Evolutionary conservation across 2,113 vertebrate genomes (phyloP), one percentile per base, ranked within the genome.

Genomic region (Oncorhynchus kisutch): DNA sequence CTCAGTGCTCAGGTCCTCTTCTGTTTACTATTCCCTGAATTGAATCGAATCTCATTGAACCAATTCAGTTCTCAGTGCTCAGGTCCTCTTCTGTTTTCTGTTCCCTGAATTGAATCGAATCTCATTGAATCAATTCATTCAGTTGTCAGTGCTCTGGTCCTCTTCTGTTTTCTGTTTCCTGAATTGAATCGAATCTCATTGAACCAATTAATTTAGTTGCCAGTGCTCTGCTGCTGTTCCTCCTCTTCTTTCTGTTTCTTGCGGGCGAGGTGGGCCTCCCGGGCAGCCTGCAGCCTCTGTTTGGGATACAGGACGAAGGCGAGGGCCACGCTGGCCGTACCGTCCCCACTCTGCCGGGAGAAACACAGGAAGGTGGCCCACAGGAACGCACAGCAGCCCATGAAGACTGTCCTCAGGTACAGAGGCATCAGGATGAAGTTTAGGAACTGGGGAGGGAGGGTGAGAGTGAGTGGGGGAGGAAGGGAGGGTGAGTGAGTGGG

Each of bases 291-390:
- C 78, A 92, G 82, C 49, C 80, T 89, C 73, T 90, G 86, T 0
- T 89, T 86, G 20, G 91, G 89, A 70, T 89, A 85, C 86, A 90
- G 84, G 70, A 91, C 14, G 73, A 93, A 92, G 13, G 87, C 60
- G 18, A 95, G 86, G 3, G 91, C 93, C 27, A 95, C 92, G 0
- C 76, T 79, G 1, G 89, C 90, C 0, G 95, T 96, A 39, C 96
- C 95, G 0, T 96, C 95, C 0, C 95, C 95, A 1, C 88, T 92
- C 84, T 97, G 95, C 18, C 95, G 93, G 0, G 95, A 97, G 88
- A 95, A 96, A 85, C 96, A 98, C 20, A 98, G 87, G 90, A 97
- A 99, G 66, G 93, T 85, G 72, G 96, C 94, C 97, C 96, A 98
- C 70, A 96, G 88, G 90, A 98, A 97, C 48, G 94, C 94, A 80